These are phyloP conservation scores for Tetragnatha montana DNA, from an alignment of 2,888 invertebrate genomes.

Conservation along the genomic window DNA sequence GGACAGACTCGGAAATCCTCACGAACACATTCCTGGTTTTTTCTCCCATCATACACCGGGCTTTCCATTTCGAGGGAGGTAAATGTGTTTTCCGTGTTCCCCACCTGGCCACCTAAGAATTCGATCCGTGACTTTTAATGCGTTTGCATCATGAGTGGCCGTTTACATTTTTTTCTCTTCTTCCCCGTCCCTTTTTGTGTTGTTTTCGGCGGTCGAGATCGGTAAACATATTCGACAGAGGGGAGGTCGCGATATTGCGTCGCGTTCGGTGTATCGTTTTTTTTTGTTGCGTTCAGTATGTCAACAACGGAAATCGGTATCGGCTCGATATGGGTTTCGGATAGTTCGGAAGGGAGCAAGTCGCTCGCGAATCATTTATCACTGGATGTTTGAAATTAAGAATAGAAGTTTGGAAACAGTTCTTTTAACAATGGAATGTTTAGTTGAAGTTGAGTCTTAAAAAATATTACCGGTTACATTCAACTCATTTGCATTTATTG, in stretches of 20 bases:
- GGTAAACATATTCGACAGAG: slow-evolving; percentile 43
- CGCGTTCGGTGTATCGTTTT: neutral
- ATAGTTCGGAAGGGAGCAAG: neutral
- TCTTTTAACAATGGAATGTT: too few relatives aligned
- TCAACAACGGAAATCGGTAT: neutral
- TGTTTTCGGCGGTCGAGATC: slow-evolving; percentile 32
- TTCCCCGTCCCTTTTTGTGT: slow-evolving; percentile 9
- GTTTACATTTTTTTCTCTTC: slow-evolving; percentile 18
- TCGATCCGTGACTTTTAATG: slow-evolving; percentile 59
- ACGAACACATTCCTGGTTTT: slow-evolving; percentile 36
- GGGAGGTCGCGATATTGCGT: slow-evolving; percentile 23
- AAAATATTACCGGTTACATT: too few relatives aligned
- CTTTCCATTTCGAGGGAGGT: slow-evolving; percentile 26
- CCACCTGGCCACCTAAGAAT: slow-evolving; percentile 60
- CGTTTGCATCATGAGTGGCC: slow-evolving; percentile 43
- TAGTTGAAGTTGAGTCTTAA: too few relatives aligned
- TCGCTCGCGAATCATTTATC: too few relatives aligned
- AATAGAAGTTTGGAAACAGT: too few relatives aligned
- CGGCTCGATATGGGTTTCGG: neutral
- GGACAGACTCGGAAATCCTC: slow-evolving; percentile 58
- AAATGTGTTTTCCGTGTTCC: slow-evolving; percentile 69
- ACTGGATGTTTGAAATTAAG: too few relatives aligned
- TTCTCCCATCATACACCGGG: slow-evolving; percentile 27
- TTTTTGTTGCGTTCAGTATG: neutral
- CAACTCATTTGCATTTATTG: too few relatives aligned